Evolutionary conservation across 2,888 invertebrate genomes (phyloP), one percentile per base, ranked within the genome.

Genomic region (Adela reaumurella): DNA sequence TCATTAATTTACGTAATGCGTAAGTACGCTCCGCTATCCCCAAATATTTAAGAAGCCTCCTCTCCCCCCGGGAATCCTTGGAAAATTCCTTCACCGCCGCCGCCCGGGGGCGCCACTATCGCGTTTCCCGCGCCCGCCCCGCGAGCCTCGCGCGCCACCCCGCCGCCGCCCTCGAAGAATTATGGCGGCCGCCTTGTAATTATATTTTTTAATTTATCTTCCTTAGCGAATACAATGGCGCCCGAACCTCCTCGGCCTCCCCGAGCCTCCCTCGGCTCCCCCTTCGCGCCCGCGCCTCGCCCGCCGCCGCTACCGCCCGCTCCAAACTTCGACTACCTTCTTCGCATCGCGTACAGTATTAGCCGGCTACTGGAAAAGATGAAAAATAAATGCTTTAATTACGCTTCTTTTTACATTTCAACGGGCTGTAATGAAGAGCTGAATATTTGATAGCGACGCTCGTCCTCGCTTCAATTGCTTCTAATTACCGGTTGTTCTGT

Each of bases 141-240:
- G 54, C 61, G 64, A n/a, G 53, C 64, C 64, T 59, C 61, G 63
- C 65, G 46, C 45, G 29, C 45, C 49, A 28, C 59, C 67, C 67
- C 67, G 35, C 56, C 59, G 65, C 68, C 76, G 68, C 76, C 74
- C 63, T 74, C 68, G 71, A 76, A 80, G 80, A 80, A 78, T 81
- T 81, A 81, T 82, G 82, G 83, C 83, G 81, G 81, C 78, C 80
- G 81, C 81, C 79, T 79, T 81, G 82, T 83, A 84, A 84, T 83
- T 83, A 83, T 83, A 83, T 83, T 83, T 84, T 84, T 83, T 83
- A 83, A 84, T 84, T 84, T 83, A 84, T 84, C 83, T 83, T 83
- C 83, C 83, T 83, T 83, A 83, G 81, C 79, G 81, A 77, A 74
- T 76, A 80, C 79, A 80, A 79, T 79, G 77, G 77, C 76, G 78